A percentile compares a stretch with the other conserved stretches of the same genome.
Conservation (phyloP, 2,888 invertebrate species). For the Oxycera nigricornis region DNA sequence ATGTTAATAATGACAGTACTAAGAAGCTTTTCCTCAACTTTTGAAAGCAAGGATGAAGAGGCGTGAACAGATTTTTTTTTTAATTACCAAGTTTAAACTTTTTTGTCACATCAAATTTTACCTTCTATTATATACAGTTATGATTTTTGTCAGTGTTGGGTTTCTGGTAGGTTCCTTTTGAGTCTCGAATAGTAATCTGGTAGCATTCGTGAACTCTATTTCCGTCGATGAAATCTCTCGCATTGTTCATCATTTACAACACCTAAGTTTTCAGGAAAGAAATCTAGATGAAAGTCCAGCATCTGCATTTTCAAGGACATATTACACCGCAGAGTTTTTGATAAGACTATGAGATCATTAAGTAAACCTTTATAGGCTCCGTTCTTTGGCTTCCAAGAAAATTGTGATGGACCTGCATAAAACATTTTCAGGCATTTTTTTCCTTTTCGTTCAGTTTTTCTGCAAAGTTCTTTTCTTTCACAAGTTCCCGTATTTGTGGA, state of each 20-base stretch:
- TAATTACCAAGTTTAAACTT: too few relatives aligned
- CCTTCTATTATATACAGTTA: neutral
- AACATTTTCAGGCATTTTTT: conserved; percentile 7
- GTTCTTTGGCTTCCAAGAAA: neutral
- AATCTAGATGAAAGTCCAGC: conserved; percentile 3
- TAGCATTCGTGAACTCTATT: neutral
- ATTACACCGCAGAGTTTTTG: neutral
- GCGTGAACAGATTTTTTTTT: too few relatives aligned
- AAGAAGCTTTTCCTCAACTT: too few relatives aligned
- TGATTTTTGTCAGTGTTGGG: conserved; percentile 1
- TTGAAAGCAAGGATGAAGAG: too few relatives aligned
- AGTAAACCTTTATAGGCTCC: neutral
- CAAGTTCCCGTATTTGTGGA: neutral
- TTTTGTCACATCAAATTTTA: too few relatives aligned
- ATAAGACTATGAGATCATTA: neutral
- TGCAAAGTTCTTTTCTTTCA: neutral
- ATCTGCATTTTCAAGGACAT: conserved; percentile 7
- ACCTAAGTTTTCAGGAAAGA: neutral
- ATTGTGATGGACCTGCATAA: neutral
- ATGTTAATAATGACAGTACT: too few relatives aligned
- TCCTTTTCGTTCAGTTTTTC: neutral
- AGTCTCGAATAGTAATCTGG: neutral
- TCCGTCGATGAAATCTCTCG: neutral
- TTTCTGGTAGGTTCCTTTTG: neutral
- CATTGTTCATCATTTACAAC: neutral